Conservation (phyloP, 1,140 invertebrate genomes). For the Lepidotrigona ventralis region DNA sequence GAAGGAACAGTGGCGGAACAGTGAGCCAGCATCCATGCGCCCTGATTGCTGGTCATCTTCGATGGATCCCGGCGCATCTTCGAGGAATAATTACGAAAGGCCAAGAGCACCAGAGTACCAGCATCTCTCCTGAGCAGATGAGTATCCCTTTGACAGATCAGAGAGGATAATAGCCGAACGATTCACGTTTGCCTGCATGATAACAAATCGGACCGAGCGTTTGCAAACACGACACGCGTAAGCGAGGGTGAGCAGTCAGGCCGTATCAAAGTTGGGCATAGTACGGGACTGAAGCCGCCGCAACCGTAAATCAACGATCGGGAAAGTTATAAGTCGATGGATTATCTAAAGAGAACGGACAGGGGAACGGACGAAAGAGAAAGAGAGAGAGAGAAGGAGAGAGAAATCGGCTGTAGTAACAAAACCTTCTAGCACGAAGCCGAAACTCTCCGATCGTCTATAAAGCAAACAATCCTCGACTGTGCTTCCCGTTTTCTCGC, state of each 20-base stretch:
- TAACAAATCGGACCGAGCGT: neutral
- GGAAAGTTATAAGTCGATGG: neutral
- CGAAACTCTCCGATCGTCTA: constrained; percentile 33
- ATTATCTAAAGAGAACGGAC: neutral
- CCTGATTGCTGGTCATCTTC: neutral
- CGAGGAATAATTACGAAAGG: neutral
- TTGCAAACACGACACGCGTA: neutral
- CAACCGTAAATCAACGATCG: constrained; percentile 5
- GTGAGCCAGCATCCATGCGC: too few species aligned
- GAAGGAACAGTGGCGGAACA: neutral
- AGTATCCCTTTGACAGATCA: constrained; percentile 50
- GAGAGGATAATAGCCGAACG: too few species aligned
- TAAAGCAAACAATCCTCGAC: neutral
- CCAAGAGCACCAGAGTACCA: neutral
- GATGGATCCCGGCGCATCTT: neutral
- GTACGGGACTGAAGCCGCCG: constrained; percentile 38
- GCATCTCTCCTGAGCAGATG: constrained; percentile 44
- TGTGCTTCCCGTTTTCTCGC: neutral
- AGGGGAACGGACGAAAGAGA: neutral
- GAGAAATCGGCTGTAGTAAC: constrained; percentile 37
- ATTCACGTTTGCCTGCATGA: neutral
- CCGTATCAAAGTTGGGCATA: constrained; percentile 25
- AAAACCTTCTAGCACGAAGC: constrained; percentile 41
- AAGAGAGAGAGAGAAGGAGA: constrained; percentile 7
- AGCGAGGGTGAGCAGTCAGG: neutral